A percentile compares a stretch with the other conserved stretches of the same genome.
Evolutionary conservation across 2,113 vertebrate genomes (phyloP).

Genomic region (Bostrychus sinensis): DNA sequence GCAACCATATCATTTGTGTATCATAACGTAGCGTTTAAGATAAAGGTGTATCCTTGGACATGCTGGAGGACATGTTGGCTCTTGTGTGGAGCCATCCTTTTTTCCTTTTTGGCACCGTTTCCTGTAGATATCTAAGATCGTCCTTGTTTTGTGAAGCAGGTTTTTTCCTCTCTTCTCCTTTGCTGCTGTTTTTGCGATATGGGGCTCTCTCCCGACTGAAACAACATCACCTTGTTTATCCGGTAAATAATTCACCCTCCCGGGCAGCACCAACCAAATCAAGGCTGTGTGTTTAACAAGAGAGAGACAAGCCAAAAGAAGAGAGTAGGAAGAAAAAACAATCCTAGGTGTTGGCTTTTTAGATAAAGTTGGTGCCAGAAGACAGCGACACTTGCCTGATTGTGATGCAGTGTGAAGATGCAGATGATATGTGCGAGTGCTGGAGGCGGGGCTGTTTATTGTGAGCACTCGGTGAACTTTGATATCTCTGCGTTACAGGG

Average conservation of each 20-base stretch:
- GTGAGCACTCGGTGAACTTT: constrained; percentile 61
- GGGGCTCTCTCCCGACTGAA: constrained; percentile 65
- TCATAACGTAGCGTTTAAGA: constrained; percentile 40
- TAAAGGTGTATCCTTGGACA: too few species aligned
- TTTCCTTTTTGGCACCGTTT: background rate
- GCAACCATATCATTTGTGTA: constrained; percentile 66
- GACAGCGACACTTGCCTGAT: constrained; percentile 71
- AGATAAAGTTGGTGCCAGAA: constrained; percentile 72
- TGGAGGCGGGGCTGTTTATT: constrained; percentile 23
- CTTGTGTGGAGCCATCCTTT: constrained; percentile 50
- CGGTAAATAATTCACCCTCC: constrained; percentile 77
- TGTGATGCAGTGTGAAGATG: constrained; percentile 69
- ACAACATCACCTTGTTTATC: constrained; percentile 78
- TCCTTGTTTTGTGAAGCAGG: constrained; percentile 54
- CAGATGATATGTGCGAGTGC: constrained; percentile 28
- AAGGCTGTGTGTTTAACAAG: constrained; percentile 75
- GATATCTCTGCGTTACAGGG: constrained; percentile 63
- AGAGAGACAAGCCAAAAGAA: constrained; percentile 52
- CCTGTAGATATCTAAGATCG: constrained; percentile 45
- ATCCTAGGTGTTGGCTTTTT: constrained; percentile 71
- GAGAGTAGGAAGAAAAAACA: constrained; percentile 21
- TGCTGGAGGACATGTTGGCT: constrained; percentile 41
- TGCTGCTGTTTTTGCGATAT: constrained; percentile 52
- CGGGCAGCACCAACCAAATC: constrained; percentile 66
- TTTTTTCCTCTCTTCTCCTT: constrained; percentile 51